These are phyloP conservation scores for Pseudomyrmex concolor DNA, from an alignment of 1,140 invertebrate genomes.

Conservation along the genomic window DNA sequence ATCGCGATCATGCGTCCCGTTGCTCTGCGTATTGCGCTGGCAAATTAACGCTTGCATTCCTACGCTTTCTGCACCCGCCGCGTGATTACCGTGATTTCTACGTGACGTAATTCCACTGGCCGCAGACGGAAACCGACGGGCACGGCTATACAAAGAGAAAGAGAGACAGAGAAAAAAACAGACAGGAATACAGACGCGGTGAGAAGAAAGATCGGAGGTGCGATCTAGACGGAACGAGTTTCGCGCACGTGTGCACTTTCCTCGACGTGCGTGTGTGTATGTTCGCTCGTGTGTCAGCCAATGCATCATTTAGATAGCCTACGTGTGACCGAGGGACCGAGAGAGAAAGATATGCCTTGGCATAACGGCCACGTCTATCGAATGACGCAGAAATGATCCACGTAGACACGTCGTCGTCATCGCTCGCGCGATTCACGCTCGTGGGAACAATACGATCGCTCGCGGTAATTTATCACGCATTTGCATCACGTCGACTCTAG, in stretches of 20 bases:
- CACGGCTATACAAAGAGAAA: neutral
- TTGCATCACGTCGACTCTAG: constrained; percentile 29
- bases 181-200: constrained; percentile 3
- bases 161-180: neutral
- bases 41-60: constrained; percentile 72
- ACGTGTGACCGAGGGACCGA: constrained; percentile 16
- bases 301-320: constrained; percentile 69
- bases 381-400: constrained; percentile 48
- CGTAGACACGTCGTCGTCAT: constrained; percentile 29
- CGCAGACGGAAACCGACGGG: constrained; percentile 58
- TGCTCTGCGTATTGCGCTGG: constrained; percentile 25
- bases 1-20: constrained; percentile 6
- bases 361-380: constrained; percentile 62
- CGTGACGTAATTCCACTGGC: constrained; percentile 71
- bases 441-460: constrained; percentile 55
- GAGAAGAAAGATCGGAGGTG: neutral
- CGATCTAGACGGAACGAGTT: constrained; percentile 59
- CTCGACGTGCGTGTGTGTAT: neutral
- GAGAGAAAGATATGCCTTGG: constrained; percentile 21
- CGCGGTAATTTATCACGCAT: constrained; percentile 55
- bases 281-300: constrained; percentile 31
- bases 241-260: constrained; percentile 34
- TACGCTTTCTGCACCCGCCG: constrained; percentile 77
- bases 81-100: constrained; percentile 74
- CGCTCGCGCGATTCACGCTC: constrained; percentile 21